Evolutionary conservation across 2,797 vertebrate genomes (phyloP).

Genomic region (Microchirus variegatus): DNA sequence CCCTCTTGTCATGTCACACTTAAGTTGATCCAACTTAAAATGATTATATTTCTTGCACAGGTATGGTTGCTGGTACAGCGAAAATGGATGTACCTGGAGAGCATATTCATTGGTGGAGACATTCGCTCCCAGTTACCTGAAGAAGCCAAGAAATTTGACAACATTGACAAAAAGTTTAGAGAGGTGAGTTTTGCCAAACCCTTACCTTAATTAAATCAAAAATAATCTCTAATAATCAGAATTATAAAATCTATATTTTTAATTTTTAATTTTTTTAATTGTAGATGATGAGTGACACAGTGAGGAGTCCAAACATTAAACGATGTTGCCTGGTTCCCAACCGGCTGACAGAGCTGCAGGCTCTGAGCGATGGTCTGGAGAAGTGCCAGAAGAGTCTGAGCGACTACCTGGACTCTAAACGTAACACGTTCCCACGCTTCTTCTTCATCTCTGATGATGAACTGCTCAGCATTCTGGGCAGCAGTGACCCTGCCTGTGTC

Average conservation of each 20-base stretch:
- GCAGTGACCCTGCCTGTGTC: slow-evolving; percentile 88
- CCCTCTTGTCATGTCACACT: too few species aligned
- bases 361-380: slow-evolving; percentile 89
- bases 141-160: slow-evolving; percentile 94
- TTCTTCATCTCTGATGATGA: slow-evolving; percentile 99
- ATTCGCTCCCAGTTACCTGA: slow-evolving; percentile 92
- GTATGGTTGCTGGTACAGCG: slow-evolving; percentile 93
- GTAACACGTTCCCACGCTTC: slow-evolving; percentile 96
- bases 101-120: slow-evolving; percentile 94
- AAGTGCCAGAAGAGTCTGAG: slow-evolving; percentile 96
- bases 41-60: slow-evolving; percentile 64
- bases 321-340: slow-evolving; percentile 86
- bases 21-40: too few species aligned
- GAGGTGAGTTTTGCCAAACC: slow-evolving; percentile 76
- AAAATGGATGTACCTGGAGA: slow-evolving; percentile 99
- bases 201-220: slow-evolving; percentile 1
- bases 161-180: slow-evolving; percentile 88
- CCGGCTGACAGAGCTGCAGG: slow-evolving; percentile 85
- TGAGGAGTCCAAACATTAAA: slow-evolving; percentile 87
- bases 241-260: not conserved
- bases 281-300: slow-evolving; percentile 92
- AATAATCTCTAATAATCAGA: not conserved
- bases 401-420: slow-evolving; percentile 94
- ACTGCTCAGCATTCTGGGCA: slow-evolving; percentile 95
- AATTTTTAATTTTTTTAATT: too few species aligned